phyloP scores from a whole-genome alignment of 2,113 vertebrate species.

The Cariama cristata region DNA sequence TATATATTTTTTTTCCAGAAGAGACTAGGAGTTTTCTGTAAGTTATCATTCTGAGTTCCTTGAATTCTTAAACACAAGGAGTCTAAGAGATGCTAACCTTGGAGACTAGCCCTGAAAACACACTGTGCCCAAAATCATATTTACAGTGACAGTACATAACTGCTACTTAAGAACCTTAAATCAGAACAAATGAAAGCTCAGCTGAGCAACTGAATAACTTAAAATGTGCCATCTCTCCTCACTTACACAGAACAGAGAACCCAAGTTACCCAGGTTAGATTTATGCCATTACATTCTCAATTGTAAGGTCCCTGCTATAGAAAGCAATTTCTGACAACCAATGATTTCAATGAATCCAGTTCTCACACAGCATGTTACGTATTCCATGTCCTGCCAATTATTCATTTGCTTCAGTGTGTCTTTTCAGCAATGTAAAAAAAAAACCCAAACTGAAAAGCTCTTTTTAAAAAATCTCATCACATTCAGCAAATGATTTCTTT shows the following conservation, averaged over 20 bases:
- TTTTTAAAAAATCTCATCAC: constrained; percentile 32
- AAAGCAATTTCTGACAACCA: constrained; percentile 39
- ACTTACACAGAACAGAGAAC: background rate
- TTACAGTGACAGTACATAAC: background rate
- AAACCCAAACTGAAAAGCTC: background rate
- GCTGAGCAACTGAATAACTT: background rate
- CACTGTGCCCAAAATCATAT: background rate
- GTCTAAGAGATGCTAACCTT: background rate
- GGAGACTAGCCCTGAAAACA: background rate
- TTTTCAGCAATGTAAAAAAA: background rate
- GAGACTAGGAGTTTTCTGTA: background rate
- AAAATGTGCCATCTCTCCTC: background rate
- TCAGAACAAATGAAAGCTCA: background rate
- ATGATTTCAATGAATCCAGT: constrained; percentile 18
- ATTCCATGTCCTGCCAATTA: constrained; percentile 48
- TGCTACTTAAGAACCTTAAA: background rate
- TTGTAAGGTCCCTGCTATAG: background rate
- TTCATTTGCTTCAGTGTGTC: constrained; percentile 13
- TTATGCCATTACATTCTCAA: background rate
- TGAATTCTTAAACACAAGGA: background rate
- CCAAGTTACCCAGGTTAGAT: background rate
- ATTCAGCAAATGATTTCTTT: constrained; percentile 54
- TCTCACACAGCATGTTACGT: constrained; percentile 27
- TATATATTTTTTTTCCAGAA: background rate
- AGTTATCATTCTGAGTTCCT: background rate